Conservation (phyloP, 2,888 invertebrate genomes). For the Emesis russula region DNA sequence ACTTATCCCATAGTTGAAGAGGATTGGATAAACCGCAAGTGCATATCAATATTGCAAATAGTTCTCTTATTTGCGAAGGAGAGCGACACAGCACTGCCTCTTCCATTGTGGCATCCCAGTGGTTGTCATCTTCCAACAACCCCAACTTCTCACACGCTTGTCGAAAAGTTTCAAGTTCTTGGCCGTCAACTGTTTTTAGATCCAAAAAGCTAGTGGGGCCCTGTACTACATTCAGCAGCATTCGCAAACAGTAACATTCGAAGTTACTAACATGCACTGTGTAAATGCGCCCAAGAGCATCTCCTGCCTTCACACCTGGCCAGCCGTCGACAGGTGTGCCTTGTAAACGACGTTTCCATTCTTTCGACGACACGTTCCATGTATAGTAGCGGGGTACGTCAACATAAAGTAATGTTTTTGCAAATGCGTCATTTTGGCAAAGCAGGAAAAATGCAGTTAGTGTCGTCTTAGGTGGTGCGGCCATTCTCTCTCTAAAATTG, state of each 20-base stretch:
- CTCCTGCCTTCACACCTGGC: slow-evolving; percentile 73
- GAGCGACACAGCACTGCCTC: no score
- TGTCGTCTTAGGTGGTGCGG: slow-evolving; percentile 86
- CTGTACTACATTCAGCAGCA: slow-evolving; percentile 73
- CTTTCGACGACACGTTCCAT: slow-evolving; percentile 74
- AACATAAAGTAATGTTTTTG: slow-evolving; percentile 89
- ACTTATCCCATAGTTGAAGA: no score
- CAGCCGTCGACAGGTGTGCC: slow-evolving; percentile 74
- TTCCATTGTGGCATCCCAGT: no score
- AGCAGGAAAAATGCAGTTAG: slow-evolving; percentile 90
- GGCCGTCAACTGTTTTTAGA: no score
- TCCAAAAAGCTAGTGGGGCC: no score
- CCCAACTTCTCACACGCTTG: no score
- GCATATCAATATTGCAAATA: no score
- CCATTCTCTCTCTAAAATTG: slow-evolving; percentile 86
- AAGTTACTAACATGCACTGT: slow-evolving; percentile 82
- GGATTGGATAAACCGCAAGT: no score
- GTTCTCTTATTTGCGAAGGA: no score
- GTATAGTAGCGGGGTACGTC: slow-evolving; percentile 88
- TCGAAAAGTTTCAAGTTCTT: no score
- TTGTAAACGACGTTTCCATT: slow-evolving; percentile 84
- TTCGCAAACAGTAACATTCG: slow-evolving; percentile 78
- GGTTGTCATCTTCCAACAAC: no score
- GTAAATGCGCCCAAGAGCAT: slow-evolving; percentile 85
- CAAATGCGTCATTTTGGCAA: slow-evolving; percentile 90